These are phyloP conservation scores for Melospiza melodia DNA, from an alignment of 2,113 vertebrate genomes.

Conservation along the genomic window DNA sequence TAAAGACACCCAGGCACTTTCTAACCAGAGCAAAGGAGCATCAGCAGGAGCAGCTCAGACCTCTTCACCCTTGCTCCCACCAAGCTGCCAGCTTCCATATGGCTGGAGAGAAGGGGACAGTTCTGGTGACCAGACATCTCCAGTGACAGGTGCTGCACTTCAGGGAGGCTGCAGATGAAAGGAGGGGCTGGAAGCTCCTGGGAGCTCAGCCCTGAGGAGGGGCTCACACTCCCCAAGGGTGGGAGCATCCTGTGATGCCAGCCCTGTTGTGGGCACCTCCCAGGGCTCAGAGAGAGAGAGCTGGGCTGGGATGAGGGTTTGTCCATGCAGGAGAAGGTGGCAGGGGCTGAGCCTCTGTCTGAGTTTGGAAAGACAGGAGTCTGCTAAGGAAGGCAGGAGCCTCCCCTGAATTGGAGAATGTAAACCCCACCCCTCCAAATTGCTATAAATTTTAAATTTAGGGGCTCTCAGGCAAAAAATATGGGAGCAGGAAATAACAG, in stretches of 20 bases:
- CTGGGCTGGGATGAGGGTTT: neutral
- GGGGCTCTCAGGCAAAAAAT: no score
- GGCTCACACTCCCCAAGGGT: rapidly evolving
- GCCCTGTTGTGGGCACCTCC: neutral
- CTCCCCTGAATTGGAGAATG: no score
- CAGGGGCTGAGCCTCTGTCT: neutral
- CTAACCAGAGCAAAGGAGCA: neutral
- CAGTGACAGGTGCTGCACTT: neutral
- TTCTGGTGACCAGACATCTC: neutral
- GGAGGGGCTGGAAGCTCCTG: neutral
- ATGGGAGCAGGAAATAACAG: no score
- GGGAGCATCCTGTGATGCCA: neutral
- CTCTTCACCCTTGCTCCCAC: neutral
- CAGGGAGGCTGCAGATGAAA: neutral
- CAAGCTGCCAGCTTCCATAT: neutral
- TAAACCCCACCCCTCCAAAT: no score
- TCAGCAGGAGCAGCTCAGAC: neutral
- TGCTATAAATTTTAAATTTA: no score
- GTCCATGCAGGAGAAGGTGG: neutral
- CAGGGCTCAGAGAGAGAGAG: neutral
- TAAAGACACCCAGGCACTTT: neutral
- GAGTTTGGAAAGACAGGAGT: no score
- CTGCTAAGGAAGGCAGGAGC: no score
- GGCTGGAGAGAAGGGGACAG: neutral
- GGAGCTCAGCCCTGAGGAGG: neutral